A percentile compares a stretch with the other conserved stretches of the same genome.
These are phyloP conservation scores for Lates calcarifer DNA, from an alignment of 2,113 vertebrate genomes.

Conservation along the genomic window DNA sequence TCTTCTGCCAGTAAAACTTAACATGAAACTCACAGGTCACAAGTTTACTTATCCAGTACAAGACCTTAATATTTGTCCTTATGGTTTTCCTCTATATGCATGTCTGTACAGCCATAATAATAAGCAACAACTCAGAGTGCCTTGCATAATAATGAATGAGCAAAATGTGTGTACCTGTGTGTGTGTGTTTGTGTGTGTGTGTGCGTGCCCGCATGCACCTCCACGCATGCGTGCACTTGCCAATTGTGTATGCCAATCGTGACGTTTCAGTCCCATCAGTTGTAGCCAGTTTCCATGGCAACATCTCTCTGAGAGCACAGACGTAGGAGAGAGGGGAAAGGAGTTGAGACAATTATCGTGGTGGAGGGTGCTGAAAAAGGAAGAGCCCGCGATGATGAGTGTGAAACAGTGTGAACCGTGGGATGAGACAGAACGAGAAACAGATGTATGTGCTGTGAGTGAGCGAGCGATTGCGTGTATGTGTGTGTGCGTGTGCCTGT, in stretches of 20 bases:
- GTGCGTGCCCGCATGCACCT: conserved; percentile 1
- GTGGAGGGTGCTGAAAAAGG: conserved; percentile 69
- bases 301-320: conserved; percentile 76
- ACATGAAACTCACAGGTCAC: not conserved
- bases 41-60: not conserved
- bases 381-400: conserved; percentile 63
- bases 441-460: conserved; percentile 45
- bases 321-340: conserved; percentile 70
- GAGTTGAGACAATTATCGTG: conserved; percentile 70
- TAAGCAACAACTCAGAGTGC: conserved; percentile 25
- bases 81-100: not conserved
- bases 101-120: conserved; percentile 18
- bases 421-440: conserved; percentile 52
- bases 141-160: conserved; percentile 73
- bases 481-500: not conserved
- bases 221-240: conserved; percentile 39
- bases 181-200: conserved; percentile 22
- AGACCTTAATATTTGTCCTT: not conserved
- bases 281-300: conserved; percentile 88
- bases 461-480: not conserved
- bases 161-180: conserved; percentile 24
- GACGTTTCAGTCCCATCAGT: conserved; percentile 80
- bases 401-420: conserved; percentile 63
- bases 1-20: not conserved
- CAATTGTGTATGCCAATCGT: conserved; percentile 71